Conservation (phyloP, 2,888 invertebrate species). For the Alentia gelatinosa region DNA sequence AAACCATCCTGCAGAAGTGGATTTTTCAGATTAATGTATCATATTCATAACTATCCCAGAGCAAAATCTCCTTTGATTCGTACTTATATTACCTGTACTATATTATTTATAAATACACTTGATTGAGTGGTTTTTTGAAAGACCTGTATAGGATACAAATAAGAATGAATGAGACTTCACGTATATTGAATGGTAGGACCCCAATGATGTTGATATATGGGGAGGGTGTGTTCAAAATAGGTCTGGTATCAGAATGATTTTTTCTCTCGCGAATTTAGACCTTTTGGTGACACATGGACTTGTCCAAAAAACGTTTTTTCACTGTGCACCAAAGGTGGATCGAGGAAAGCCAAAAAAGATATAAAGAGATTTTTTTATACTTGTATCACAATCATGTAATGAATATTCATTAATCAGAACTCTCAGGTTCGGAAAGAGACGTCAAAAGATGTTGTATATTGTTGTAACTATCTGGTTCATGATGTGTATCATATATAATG, state of each 20-base stretch:
- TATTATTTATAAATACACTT: not conserved
- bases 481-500: too few relatives aligned
- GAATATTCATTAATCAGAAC: too few relatives aligned
- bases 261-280: too few relatives aligned
- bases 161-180: not conserved
- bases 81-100: not conserved
- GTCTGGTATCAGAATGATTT: not conserved
- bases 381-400: not conserved
- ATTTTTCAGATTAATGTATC: not conserved
- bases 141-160: not conserved
- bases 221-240: not conserved
- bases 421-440: not conserved
- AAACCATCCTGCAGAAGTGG: slow-evolving; percentile 22
- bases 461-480: too few relatives aligned
- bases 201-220: not conserved
- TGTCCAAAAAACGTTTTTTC: too few relatives aligned
- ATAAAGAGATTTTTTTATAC: not conserved
- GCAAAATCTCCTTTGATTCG: slow-evolving; percentile 12
- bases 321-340: not conserved
- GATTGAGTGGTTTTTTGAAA: not conserved
- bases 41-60: not conserved
- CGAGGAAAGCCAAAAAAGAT: not conserved
- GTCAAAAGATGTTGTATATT: too few relatives aligned
- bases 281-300: too few relatives aligned
- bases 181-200: not conserved